Base-by-base conservation (phyloP, 2,888 invertebrate genomes). In the Drosophila leonis region DNA sequence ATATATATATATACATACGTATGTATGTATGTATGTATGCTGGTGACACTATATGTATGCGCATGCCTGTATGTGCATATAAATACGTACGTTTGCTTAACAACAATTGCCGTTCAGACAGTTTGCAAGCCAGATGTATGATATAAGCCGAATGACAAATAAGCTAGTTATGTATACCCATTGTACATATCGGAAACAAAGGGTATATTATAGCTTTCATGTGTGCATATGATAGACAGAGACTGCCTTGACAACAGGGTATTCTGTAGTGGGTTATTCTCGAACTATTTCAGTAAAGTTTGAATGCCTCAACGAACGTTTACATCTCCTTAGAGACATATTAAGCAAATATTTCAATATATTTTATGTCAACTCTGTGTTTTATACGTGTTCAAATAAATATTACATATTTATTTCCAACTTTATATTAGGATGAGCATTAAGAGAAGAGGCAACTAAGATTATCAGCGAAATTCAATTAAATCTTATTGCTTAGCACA, bases 81-180 rank as follows among this genome's bases (percentile, higher is more conserved):
- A 60, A 37, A 48, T 70, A 29, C 39, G 42, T 42, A 60, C 33
- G 59, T 66, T 72, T 49, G 41, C 78, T 46, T 44, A 73, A 60
- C 62, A 61, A 73, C 67, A 59, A 65, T 78, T 70, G 62, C 39
- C n/a, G 20, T 24, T 31, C 62, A 60, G 54, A 35, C 51, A 41
- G 52, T 60, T 63, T 64, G 73, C 57, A 35, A 68, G 74, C 39
- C 51, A 68, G 55, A 67, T 74, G 68, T 55, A 62, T 64, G 63
- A 42, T 39, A 55, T 62, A 73, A 78, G 64, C 59, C 41, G 24
- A 41, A 68, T 27, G n/a, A 51, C 51, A 68, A 68, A 78, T 62
- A 73, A 51, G 20, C 29, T 63, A 55, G 41, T 63, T 27, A 10
- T 42, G 56, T 4, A 56, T 33, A 29, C 24, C 35, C 59, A 15